Conservation (phyloP, 2,113 vertebrate species). For the Zosterops lateralis region DNA sequence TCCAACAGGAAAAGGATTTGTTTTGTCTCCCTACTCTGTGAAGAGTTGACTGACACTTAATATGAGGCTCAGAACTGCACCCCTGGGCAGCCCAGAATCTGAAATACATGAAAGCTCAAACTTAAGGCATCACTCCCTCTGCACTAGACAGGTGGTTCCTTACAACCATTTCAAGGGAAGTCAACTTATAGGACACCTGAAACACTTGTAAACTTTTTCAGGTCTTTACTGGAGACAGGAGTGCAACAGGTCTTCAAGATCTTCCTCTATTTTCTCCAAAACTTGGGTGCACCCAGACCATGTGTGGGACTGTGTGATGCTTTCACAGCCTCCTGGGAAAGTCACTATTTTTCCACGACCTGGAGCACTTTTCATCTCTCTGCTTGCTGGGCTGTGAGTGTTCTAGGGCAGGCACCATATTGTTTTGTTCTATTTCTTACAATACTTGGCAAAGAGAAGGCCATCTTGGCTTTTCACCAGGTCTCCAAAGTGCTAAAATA, state of each 20-base stretch:
- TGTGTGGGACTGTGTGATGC: accelerated
- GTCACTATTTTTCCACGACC: background rate
- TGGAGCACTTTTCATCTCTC: background rate
- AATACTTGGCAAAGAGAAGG: slow-evolving; percentile 31
- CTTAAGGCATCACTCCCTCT: background rate
- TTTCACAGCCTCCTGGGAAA: accelerated
- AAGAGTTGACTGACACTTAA: background rate
- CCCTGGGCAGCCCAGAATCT: background rate
- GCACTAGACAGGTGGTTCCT: background rate
- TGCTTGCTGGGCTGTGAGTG: background rate
- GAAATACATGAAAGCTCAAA: background rate
- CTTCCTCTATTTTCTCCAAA: background rate
- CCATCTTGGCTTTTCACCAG: background rate
- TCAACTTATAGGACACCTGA: background rate
- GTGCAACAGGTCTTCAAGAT: background rate
- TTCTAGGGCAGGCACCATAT: background rate
- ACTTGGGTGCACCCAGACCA: background rate
- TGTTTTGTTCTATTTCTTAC: slow-evolving; percentile 2
- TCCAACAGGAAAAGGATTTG: background rate
- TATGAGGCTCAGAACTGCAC: background rate
- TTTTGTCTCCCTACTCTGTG: background rate
- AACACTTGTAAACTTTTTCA: background rate
- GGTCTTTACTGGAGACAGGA: background rate
- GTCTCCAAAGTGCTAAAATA: slow-evolving; percentile 41
- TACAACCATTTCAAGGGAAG: background rate